Base-by-base conservation (phyloP, 1,140 invertebrate genomes). In the Oppia nitens region DNA sequence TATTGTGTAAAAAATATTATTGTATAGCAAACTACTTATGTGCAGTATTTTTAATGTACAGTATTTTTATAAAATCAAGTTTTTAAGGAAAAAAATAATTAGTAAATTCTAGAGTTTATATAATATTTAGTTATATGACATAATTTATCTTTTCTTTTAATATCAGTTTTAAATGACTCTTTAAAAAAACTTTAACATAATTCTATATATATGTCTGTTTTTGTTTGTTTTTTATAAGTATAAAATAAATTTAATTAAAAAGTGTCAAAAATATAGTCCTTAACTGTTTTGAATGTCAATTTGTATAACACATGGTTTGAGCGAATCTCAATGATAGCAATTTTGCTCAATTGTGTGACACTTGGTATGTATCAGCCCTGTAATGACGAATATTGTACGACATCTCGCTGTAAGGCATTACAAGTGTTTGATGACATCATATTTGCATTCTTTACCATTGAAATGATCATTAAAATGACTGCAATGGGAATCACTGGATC, bases 291-390 rank as follows among this genome's bases (percentile, higher is more conserved):
- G 4, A 23, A 9, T 29, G 45, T 20, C 14, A 21, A 45, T 3
- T 12, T 27, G 47, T 14, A 28, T 14, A 57, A 62, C 75, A 97
- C 88, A 74, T 98, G 95, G 94, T 99, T 98, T 77, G 96, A 99
- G 76, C 81, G 94, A 61, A 76, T 98, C 63, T 96, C 90, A 68
- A 98, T 99, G 87, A 77, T 93, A 74, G 91, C 98, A 23, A 99
- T 99, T 66, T 74, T 99, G 55, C 76, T 98, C 64, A 99, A 99
- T 77, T 99, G 96, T 75, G 81, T 98, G 52, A 99, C 96, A 0
- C 77, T 99, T 62, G 95, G 95, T 47, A 98, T 98, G 95, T 98
- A 98, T 74, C 87, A 96, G 73, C 95, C 95, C 11, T 98, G 95
- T 71, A 83, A 88, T 62, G 91, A 97, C 69, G 79, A 84, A 63